Percentiles rank a stretch among this genome's conserved stretches.
Conservation (phyloP, 1,140 invertebrate genomes). For the Tetragonula clypearis region DNA sequence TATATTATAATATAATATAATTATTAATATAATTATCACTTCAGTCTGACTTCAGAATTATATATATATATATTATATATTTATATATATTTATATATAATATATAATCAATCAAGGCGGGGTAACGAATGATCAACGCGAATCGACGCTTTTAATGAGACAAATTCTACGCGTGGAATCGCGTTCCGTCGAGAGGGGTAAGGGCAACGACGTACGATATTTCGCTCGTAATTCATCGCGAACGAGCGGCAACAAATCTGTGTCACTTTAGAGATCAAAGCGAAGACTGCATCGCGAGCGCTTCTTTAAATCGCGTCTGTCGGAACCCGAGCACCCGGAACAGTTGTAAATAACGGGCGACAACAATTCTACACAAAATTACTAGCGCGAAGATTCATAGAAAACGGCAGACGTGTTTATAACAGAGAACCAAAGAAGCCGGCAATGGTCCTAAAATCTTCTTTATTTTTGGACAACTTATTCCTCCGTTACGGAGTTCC, state of each 20-base stretch:
- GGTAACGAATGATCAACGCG: neutral
- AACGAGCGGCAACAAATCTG: slow-evolving; percentile 44
- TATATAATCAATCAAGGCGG: neutral
- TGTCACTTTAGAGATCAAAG: slow-evolving; percentile 52
- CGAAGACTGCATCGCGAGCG: neutral
- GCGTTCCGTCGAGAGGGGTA: neutral
- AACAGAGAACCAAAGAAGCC: neutral
- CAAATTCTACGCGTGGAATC: neutral
- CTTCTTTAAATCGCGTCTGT: slow-evolving; percentile 21
- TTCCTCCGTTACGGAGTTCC: neutral
- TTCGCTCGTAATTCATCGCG: slow-evolving; percentile 31
- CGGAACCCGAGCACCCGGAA: neutral
- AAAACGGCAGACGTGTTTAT: neutral
- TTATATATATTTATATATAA: neutral
- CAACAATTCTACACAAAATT: slow-evolving; percentile 12
- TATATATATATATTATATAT: too few species aligned
- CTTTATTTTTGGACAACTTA: slow-evolving; percentile 8
- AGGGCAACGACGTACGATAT: slow-evolving; percentile 32
- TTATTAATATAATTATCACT: too few species aligned
- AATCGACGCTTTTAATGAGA: neutral
- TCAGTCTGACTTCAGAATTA: neutral
- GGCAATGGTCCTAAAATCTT: neutral
- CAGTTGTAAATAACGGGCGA: slow-evolving; percentile 28
- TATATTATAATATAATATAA: neutral
- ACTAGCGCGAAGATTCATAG: neutral